These are phyloP conservation scores for Magallana gigas DNA, from an alignment of 1,140 invertebrate genomes.

Conservation along the genomic window DNA sequence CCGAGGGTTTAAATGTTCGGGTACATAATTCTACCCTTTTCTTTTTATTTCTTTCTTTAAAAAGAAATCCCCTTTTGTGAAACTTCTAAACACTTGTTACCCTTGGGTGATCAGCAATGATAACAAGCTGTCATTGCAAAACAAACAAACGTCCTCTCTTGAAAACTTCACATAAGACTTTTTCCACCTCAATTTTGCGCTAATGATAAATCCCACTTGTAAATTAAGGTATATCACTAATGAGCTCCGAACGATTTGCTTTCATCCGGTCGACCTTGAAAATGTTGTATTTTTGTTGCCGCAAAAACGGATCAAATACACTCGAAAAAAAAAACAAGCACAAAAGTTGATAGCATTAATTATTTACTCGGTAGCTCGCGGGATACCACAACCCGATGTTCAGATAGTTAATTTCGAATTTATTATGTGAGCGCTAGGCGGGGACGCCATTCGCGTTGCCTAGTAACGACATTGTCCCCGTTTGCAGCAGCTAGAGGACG, in stretches of 20 bases:
- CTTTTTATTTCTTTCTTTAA: background rate
- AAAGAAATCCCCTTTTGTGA: slow-evolving; percentile 12
- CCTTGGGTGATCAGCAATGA: background rate
- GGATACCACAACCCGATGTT: slow-evolving; percentile 2
- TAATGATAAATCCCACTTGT: too few relatives aligned
- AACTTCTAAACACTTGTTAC: slow-evolving; percentile 3
- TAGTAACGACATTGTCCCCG: slow-evolving; percentile 24
- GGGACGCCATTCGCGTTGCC: slow-evolving; percentile 21
- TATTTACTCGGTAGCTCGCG: slow-evolving; percentile 23
- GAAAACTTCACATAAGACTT: too few relatives aligned
- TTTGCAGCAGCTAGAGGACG: background rate
- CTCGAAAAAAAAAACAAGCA: background rate
- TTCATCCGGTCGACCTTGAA: background rate
- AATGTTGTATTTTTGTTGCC: background rate
- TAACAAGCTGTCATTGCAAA: background rate
- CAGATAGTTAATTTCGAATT: slow-evolving; percentile 29
- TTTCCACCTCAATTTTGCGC: too few relatives aligned
- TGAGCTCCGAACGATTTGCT: too few relatives aligned
- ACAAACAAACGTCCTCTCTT: background rate
- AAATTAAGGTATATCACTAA: too few relatives aligned
- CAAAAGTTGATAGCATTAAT: slow-evolving; percentile 16
- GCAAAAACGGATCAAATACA: slow-evolving; percentile 2
- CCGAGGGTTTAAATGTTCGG: background rate
- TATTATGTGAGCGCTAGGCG: slow-evolving; percentile 20
- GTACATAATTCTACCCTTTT: background rate